Evolutionary conservation across 2,888 invertebrate genomes (phyloP).

Genomic region (Drosophila paranaensis): DNA sequence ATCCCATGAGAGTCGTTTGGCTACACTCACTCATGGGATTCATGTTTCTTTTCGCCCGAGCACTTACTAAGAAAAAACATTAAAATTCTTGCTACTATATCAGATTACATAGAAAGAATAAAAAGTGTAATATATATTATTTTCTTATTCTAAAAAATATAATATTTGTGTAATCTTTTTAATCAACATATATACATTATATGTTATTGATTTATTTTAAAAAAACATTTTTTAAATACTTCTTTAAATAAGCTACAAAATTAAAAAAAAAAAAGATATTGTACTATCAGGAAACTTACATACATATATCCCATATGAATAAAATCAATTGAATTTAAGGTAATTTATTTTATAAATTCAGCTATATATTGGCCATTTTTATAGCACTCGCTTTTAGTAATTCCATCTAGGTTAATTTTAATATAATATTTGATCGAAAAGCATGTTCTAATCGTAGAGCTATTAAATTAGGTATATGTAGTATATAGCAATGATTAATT

Average conservation of each 20-base stretch:
- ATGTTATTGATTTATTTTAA: background rate
- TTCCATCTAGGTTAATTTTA: background rate
- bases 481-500: conserved; percentile 8
- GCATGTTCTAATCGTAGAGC: background rate
- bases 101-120: background rate
- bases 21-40: background rate
- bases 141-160: background rate
- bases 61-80: background rate
- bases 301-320: background rate
- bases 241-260: too few relatives aligned
- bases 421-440: background rate
- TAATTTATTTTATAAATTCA: background rate
- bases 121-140: background rate
- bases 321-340: background rate
- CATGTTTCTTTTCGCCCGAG: background rate
- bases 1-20: background rate
- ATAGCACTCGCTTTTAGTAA: background rate
- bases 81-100: background rate
- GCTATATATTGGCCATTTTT: background rate
- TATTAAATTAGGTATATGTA: too few relatives aligned
- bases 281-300: too few relatives aligned
- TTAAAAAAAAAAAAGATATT: too few relatives aligned
- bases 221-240: too few relatives aligned
- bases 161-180: background rate
- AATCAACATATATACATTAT: background rate